These are phyloP conservation scores for Lordiphosa fenestrarum DNA, from an alignment of 2,888 invertebrate genomes.

Conservation along the genomic window DNA sequence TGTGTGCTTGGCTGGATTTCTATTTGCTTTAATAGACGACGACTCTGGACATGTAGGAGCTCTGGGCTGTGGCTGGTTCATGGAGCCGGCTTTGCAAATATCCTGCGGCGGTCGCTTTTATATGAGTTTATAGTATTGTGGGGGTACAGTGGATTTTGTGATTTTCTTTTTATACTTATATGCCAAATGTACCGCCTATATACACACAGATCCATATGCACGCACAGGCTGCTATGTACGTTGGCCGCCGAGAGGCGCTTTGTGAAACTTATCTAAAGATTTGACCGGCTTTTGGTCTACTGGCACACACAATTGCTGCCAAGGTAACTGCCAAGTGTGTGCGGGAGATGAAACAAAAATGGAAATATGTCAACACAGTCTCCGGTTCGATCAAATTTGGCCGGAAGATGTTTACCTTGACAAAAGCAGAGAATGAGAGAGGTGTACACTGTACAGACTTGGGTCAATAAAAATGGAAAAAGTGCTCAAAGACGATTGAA, in stretches of 20 bases:
- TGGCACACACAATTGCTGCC: slow-evolving; percentile 9
- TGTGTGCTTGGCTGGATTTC: slow-evolving; percentile 34
- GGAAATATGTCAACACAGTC: slow-evolving; percentile 7
- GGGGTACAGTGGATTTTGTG: slow-evolving; percentile 61
- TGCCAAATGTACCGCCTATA: slow-evolving; percentile 21
- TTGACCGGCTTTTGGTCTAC: slow-evolving; percentile 42
- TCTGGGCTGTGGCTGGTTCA: slow-evolving; percentile 25
- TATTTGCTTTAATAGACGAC: slow-evolving; percentile 69
- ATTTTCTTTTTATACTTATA: slow-evolving; percentile 60
- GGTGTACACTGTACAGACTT: too few species aligned
- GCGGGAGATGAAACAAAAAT: slow-evolving; percentile 9
- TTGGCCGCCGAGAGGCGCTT: slow-evolving; percentile 38
- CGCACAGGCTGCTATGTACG: not conserved
- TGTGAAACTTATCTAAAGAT: slow-evolving; percentile 49
- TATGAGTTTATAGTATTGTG: slow-evolving; percentile 59
- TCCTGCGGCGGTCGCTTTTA: slow-evolving; percentile 65
- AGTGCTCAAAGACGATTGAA: too few species aligned
- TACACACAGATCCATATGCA: not conserved
- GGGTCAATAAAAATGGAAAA: too few species aligned
- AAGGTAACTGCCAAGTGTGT: slow-evolving; percentile 32
- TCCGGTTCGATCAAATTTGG: slow-evolving; percentile 9
- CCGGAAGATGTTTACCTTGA: slow-evolving; percentile 1
- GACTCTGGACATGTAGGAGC: slow-evolving; percentile 25
- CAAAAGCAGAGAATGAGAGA: not conserved
- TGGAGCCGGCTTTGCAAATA: slow-evolving; percentile 59